Evolutionary conservation across 2,888 invertebrate species (phyloP).

Genomic region (Drosophila neonasuta): DNA sequence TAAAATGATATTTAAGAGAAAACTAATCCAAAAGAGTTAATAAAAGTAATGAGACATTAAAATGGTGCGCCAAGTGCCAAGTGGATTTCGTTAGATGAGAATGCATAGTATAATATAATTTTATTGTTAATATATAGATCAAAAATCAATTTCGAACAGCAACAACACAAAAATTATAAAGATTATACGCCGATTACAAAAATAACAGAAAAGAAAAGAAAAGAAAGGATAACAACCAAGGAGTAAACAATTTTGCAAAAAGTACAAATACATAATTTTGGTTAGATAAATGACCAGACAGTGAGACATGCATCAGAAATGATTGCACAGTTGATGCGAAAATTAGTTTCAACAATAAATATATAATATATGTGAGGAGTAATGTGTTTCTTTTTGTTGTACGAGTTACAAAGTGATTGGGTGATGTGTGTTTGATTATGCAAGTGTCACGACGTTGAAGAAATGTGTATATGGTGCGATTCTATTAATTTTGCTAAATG

Average conservation of each 20-base stretch:
- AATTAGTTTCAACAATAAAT: slow-evolving; percentile 13
- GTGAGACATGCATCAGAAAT: slow-evolving; percentile 28
- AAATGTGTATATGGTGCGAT: slow-evolving; percentile 8
- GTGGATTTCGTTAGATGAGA: neutral
- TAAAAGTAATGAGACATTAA: neutral
- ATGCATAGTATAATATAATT: slow-evolving; percentile 2
- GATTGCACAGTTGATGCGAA: slow-evolving; percentile 5
- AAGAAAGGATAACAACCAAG: no score
- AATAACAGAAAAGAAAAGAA: slow-evolving; percentile 4
- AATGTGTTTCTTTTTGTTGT: slow-evolving; percentile 5
- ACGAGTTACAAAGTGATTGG: neutral
- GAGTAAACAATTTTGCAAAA: slow-evolving; percentile 11
- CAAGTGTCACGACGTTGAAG: neutral
- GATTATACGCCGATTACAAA: slow-evolving; percentile 5
- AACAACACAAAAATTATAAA: slow-evolving; percentile 21
- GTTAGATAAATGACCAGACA: slow-evolving; percentile 2
- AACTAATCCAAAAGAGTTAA: neutral
- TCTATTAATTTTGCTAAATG: slow-evolving; percentile 28
- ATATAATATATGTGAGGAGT: neutral
- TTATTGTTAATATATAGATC: slow-evolving; percentile 8
- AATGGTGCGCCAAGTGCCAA: neutral
- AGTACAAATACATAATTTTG: slow-evolving; percentile 36
- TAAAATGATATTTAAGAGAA: neutral
- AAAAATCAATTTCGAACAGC: slow-evolving; percentile 11
- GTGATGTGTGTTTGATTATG: slow-evolving; percentile 5